Evolutionary conservation across 2,113 vertebrate species (phyloP).

Genomic region (Orthonyx spaldingii): DNA sequence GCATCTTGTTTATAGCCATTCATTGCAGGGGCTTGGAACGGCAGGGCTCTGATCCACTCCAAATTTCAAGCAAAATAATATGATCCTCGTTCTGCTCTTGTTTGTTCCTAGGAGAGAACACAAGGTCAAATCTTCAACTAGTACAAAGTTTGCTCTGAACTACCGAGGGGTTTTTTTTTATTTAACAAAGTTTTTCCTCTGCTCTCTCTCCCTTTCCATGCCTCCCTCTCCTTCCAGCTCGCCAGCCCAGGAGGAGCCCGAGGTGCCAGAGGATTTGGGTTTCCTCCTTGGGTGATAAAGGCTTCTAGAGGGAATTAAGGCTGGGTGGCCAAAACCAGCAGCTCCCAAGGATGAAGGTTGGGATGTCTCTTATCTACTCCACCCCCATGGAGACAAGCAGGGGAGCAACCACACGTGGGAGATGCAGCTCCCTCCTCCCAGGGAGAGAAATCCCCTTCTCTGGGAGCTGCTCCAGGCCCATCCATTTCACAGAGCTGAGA

Average conservation of each 20-base stretch:
- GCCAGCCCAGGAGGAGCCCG: neutral
- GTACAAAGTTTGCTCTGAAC: constrained; percentile 4
- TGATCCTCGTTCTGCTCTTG: neutral
- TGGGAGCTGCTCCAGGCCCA: neutral
- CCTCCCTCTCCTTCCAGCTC: neutral
- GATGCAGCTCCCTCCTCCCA: neutral
- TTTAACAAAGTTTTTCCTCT: neutral
- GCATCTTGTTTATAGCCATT: constrained; percentile 12
- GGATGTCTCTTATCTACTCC: neutral
- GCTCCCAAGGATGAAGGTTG: neutral
- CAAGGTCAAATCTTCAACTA: constrained; percentile 18
- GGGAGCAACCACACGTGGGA: neutral
- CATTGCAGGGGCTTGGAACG: neutral
- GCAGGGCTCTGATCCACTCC: constrained; percentile 34
- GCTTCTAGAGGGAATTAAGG: neutral
- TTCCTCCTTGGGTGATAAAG: neutral
- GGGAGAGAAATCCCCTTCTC: neutral
- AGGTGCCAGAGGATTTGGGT: neutral
- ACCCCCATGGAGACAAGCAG: neutral
- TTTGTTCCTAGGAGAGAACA: constrained; percentile 34
- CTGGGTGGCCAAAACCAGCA: neutral
- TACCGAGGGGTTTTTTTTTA: neutral
- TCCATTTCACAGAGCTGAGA: neutral
- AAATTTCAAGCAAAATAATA: constrained; percentile 18
- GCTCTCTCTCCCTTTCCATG: neutral